These are phyloP conservation scores for Heliconius congener DNA, from an alignment of 1,140 invertebrate species.

Conservation along the genomic window DNA sequence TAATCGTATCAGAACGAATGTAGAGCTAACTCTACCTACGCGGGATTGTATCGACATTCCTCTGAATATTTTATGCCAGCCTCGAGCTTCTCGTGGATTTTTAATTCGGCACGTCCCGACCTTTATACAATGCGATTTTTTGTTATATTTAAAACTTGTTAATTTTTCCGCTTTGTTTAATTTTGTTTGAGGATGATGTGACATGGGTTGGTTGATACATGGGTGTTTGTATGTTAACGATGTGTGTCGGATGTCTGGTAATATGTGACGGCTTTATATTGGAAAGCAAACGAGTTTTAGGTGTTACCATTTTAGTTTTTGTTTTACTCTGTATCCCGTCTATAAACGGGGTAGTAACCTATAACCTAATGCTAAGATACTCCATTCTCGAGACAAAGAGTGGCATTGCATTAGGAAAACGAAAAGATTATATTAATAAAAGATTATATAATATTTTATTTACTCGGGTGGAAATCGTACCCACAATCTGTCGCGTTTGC, in stretches of 20 bases:
- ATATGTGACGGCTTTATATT: background rate
- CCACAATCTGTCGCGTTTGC: no score
- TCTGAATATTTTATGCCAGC: conserved; percentile 31
- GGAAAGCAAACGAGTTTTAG: no score
- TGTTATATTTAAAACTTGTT: conserved; percentile 24
- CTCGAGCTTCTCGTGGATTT: conserved; percentile 24
- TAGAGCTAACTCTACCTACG: background rate
- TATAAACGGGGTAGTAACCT: no score
- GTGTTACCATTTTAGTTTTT: no score
- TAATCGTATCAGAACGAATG: background rate
- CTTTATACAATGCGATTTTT: conserved; percentile 19
- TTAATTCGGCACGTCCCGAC: conserved; percentile 28
- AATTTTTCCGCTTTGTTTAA: conserved; percentile 25
- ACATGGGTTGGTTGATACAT: background rate
- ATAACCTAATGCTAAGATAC: no score
- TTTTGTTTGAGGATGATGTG: conserved; percentile 2
- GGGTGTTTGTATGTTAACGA: background rate
- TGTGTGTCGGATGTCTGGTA: background rate
- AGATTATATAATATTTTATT: no score
- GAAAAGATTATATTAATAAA: no score
- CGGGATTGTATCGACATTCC: conserved; percentile 18
- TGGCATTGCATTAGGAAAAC: no score
- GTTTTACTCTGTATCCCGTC: no score
- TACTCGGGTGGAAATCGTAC: no score
- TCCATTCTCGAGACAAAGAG: no score